Percentiles rank a stretch among this genome's conserved stretches.
Evolutionary conservation across 2,888 invertebrate species (phyloP).

Genomic region (Steinernema hermaphroditum): DNA sequence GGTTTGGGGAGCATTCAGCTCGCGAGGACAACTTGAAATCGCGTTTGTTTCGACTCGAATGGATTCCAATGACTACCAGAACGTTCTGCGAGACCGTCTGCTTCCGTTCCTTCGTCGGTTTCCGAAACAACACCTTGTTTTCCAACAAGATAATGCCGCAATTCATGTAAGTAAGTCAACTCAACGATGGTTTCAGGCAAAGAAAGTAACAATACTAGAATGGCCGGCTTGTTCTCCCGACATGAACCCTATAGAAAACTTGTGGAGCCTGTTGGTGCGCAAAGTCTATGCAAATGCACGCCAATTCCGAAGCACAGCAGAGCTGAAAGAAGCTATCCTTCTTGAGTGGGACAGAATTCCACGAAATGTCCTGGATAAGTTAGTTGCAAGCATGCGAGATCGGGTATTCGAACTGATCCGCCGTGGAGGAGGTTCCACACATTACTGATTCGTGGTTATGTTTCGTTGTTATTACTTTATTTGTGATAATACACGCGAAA

Average conservation of each 20-base stretch:
- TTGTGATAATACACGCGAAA: too few relatives aligned
- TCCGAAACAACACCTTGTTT: not conserved
- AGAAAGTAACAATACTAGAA: slow-evolving; percentile 26
- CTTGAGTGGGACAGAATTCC: slow-evolving; percentile 36
- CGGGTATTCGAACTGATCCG: slow-evolving; percentile 25
- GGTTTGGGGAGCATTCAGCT: slow-evolving; percentile 33
- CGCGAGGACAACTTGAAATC: not conserved
- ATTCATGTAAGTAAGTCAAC: slow-evolving; percentile 36
- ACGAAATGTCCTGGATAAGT: not conserved
- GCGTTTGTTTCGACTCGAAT: slow-evolving; percentile 27
- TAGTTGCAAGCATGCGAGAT: slow-evolving; percentile 29
- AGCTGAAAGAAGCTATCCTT: slow-evolving; percentile 34
- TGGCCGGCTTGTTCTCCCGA: slow-evolving; percentile 38
- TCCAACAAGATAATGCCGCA: slow-evolving; percentile 44
- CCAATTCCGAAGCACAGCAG: slow-evolving; percentile 11
- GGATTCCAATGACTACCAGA: slow-evolving; percentile 35
- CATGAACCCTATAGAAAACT: slow-evolving; percentile 36
- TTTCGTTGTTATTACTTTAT: too few relatives aligned
- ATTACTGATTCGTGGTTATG: too few relatives aligned
- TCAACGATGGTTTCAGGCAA: slow-evolving; percentile 31
- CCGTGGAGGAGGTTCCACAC: too few relatives aligned
- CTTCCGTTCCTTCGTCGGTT: slow-evolving; percentile 37
- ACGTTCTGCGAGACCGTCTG: slow-evolving; percentile 21
- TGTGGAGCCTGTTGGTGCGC: slow-evolving; percentile 36
- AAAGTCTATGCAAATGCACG: slow-evolving; percentile 32